A percentile compares a stretch with the other conserved stretches of the same genome.
phyloP scores from a whole-genome alignment of 2,113 vertebrate species.

The Furnarius figulus region DNA sequence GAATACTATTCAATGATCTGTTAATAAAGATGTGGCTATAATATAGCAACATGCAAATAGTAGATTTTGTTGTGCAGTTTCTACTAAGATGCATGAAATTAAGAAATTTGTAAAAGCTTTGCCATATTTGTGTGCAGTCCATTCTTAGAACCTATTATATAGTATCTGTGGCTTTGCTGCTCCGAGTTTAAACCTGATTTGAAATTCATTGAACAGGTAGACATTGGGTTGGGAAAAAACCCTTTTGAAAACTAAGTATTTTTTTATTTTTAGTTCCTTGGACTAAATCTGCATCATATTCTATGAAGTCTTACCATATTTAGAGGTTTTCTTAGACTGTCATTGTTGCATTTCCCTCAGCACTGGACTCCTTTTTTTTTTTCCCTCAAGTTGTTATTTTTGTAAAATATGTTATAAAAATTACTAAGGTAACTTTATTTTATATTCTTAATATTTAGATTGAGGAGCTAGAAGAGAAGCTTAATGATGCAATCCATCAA shows the following conservation, averaged over 20 bases:
- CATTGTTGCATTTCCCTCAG: fast-evolving
- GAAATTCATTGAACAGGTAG: neutral
- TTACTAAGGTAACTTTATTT: neutral
- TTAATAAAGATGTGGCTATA: neutral
- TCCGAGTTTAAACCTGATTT: neutral
- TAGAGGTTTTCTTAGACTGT: neutral
- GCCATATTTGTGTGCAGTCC: fast-evolving
- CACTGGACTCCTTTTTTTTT: neutral
- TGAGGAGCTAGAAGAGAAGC: constrained; percentile 93
- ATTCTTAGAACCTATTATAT: fast-evolving
- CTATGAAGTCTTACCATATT: neutral
- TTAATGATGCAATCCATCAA: constrained; percentile 92
- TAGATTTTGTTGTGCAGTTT: neutral
- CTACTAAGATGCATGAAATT: neutral
- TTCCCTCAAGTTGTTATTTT: neutral
- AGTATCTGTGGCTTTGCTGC: neutral
- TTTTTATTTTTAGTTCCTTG: neutral
- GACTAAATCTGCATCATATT: fast-evolving
- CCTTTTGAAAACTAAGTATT: neutral
- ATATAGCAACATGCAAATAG: neutral
- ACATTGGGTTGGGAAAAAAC: neutral
- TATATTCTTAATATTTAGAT: constrained; percentile 72
- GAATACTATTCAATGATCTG: neutral
- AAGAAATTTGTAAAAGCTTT: neutral
- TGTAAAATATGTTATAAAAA: neutral